Conservation (phyloP, 2,888 invertebrate genomes). For the Myopa testacea region DNA sequence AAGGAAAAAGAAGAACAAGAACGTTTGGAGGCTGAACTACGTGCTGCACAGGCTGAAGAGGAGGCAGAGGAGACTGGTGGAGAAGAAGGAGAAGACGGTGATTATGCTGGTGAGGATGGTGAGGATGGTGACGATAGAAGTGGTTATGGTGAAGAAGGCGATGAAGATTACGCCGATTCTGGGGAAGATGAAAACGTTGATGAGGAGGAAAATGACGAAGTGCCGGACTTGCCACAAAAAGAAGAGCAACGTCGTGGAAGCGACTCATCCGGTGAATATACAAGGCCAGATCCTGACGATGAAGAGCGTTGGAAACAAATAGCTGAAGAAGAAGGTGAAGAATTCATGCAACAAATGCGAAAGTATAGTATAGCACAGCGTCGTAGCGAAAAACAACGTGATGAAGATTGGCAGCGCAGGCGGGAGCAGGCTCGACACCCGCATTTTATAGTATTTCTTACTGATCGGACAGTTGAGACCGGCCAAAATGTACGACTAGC, state of each 20-base stretch:
- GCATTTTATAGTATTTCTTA: conserved; percentile 71
- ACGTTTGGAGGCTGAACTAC: conserved; percentile 60
- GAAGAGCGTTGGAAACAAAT: conserved; percentile 66
- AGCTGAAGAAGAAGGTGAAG: conserved; percentile 65
- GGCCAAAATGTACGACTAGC: conserved; percentile 82
- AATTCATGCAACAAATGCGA: conserved; percentile 65
- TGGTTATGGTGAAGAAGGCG: conserved; percentile 55
- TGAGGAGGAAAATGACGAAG: conserved; percentile 55
- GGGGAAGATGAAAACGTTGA: conserved; percentile 49
- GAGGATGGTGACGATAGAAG: conserved; percentile 53
- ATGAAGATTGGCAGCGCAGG: conserved; percentile 66
- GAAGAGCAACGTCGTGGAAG: conserved; percentile 60
- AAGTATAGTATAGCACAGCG: conserved; percentile 63
- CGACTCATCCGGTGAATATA: conserved; percentile 63
- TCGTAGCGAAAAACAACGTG: conserved; percentile 64
- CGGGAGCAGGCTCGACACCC: conserved; percentile 65
- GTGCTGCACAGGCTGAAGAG: conserved; percentile 59
- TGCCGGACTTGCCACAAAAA: conserved; percentile 50
- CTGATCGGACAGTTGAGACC: conserved; percentile 80
- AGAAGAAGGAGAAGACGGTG: conserved; percentile 53
- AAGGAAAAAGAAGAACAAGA: conserved; percentile 63
- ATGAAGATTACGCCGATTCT: conserved; percentile 49
- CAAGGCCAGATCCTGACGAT: conserved; percentile 62
- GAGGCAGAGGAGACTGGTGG: conserved; percentile 41
- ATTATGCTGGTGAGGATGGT: conserved; percentile 53